Percentiles rank a stretch among this genome's conserved stretches.
Evolutionary conservation across 2,113 vertebrate genomes (phyloP).

Genomic region (Blennius ocellaris): DNA sequence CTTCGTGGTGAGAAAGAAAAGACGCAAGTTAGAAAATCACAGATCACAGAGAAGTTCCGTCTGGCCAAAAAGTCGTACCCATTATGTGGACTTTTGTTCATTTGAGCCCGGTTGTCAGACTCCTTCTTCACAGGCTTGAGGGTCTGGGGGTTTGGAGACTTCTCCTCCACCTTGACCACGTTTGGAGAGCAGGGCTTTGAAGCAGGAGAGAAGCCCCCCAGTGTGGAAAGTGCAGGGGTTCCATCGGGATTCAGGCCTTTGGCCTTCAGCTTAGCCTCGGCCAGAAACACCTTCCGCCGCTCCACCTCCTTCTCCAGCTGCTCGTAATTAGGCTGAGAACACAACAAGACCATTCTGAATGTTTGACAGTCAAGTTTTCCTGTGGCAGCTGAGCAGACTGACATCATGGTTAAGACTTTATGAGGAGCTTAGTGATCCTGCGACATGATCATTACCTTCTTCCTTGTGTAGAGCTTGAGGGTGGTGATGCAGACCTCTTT

Average conservation of each 20-base stretch:
- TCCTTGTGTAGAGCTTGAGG: constrained; percentile 93
- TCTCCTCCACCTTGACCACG: constrained; percentile 92
- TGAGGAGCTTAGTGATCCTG: not conserved
- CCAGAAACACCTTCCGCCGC: constrained; percentile 92
- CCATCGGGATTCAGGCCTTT: constrained; percentile 98
- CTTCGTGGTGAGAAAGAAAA: constrained; percentile 64
- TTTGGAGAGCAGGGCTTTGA: constrained; percentile 95
- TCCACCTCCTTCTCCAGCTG: constrained; percentile 97
- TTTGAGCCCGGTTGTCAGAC: constrained; percentile 89
- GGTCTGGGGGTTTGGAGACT: constrained; percentile 86
- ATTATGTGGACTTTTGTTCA: constrained; percentile 95
- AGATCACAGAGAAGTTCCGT: no score
- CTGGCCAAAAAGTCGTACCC: constrained; percentile 82
- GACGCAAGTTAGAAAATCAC: no score
- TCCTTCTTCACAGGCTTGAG: constrained; percentile 93
- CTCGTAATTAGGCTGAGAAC: constrained; percentile 92
- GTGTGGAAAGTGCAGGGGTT: constrained; percentile 91
- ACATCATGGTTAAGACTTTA: not conserved
- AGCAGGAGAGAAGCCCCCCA: constrained; percentile 96
- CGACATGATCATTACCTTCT: constrained; percentile 85
- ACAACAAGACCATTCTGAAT: not conserved
- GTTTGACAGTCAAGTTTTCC: not conserved
- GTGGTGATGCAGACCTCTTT: constrained; percentile 96
- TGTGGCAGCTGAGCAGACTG: not conserved
- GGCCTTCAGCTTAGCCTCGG: constrained; percentile 96